Evolutionary conservation across 2,797 vertebrate genomes (phyloP), one percentile per base, ranked within the genome.

Genomic region (Rhabdophis nuchalis): DNA sequence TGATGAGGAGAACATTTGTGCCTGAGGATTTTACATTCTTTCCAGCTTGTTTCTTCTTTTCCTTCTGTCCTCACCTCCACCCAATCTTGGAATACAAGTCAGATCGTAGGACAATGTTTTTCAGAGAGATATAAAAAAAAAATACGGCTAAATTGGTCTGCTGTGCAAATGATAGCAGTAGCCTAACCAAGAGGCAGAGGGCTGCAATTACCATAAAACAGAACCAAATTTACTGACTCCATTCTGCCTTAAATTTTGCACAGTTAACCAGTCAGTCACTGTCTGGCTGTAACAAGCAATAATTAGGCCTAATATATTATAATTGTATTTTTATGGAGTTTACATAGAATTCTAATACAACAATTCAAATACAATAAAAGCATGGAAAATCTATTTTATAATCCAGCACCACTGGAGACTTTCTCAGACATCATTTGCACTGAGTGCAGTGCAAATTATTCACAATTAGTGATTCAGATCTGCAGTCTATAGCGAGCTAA

Each of bases 21-120:
- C 86, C 23, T 16, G 72, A 87, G 87, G 57, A 94, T 50, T 91
- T 92, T 0, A 13, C 85, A 41, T 95, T 92, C 92, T 94, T 95
- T 96, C 92, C 88, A 89, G 92, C 93, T 92, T 93, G 93, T 89
- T 87, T 94, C 93, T 90, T 10, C 46, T 87, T 60, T 82, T 90
- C n/a, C 60, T 85, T 87, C 54, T 82, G 77, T 82, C 14, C 36
- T 46, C 77, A 82, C 41, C 41, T 82, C 77, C 41, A 46, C 41
- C 77, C 77, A 82, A 68, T 86, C 41, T 89, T 72, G 89, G 18
- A 14, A 77, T 72, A 88, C 52, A 91, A 64, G 88, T 25, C 32
- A 0, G 0, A 13, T 77, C 5, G 57, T 89, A 85, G 0, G 0
- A 11, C 61, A 60, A 56, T 0, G 0, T n/a, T 86, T 50, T 27